phyloP scores from a whole-genome alignment of 2,797 vertebrate species.

The Podarcis siculus region DNA sequence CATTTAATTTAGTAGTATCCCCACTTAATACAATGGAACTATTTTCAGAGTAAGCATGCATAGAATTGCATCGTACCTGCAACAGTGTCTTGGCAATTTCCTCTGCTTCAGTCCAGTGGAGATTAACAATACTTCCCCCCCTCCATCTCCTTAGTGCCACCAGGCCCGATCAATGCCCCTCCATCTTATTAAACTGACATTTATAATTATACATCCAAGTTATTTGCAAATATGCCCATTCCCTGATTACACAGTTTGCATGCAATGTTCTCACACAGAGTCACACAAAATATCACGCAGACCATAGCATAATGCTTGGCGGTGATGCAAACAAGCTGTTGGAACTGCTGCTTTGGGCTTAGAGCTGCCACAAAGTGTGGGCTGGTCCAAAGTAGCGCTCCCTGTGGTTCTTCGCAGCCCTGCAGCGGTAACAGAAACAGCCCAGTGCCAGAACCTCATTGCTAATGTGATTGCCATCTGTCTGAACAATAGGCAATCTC shows the following conservation, averaged over 20 bases:
- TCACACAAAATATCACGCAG: background rate
- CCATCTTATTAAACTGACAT: background rate
- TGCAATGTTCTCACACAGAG: conserved; percentile 20
- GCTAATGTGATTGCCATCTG: conserved; percentile 21
- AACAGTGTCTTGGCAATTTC: background rate
- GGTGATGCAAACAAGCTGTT: conserved; percentile 18
- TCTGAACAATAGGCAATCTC: conserved; percentile 18
- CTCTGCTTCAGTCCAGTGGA: background rate
- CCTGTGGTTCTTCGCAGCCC: background rate
- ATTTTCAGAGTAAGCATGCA: background rate
- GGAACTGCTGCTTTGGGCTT: conserved; percentile 20
- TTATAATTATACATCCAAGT: background rate
- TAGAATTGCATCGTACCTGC: background rate
- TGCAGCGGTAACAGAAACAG: background rate
- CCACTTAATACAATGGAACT: background rate
- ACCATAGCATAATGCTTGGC: background rate
- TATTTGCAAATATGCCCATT: conserved; percentile 1
- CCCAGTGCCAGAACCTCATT: fast-evolving
- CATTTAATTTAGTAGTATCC: background rate
- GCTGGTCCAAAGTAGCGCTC: background rate
- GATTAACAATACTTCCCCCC: background rate
- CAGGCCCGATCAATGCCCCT: background rate
- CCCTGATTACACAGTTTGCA: background rate
- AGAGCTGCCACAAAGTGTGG: background rate
- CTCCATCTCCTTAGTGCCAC: background rate